Conservation (phyloP, 2,888 invertebrate genomes). For the Cerceris rybyensis region DNA sequence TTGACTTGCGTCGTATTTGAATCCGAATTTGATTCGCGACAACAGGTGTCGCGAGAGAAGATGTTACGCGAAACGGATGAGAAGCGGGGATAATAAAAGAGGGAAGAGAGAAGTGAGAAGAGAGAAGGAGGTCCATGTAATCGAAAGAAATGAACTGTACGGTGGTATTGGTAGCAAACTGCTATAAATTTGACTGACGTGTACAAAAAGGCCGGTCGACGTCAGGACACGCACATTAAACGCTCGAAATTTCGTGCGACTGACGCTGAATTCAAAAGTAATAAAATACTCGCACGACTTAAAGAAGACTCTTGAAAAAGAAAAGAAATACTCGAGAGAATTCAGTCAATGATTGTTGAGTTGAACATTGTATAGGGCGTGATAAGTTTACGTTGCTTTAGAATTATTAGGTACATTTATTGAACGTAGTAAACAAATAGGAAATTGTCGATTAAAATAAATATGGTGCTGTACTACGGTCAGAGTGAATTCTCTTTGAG, state of each 20-base stretch:
- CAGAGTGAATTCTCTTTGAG: too few relatives aligned
- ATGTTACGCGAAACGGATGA: neutral
- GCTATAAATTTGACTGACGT: constrained; percentile 27
- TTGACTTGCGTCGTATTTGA: neutral
- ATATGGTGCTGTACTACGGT: too few relatives aligned
- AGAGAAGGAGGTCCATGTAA: constrained; percentile 1
- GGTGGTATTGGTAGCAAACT: constrained; percentile 6
- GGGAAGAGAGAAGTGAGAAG: neutral
- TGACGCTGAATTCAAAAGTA: neutral
- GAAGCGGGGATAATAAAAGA: neutral
- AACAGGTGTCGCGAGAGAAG: neutral
- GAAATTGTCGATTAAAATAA: neutral
- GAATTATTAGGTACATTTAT: neutral
- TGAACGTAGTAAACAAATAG: neutral
- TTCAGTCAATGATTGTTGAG: too few relatives aligned
- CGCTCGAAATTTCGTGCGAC: constrained; percentile 4
- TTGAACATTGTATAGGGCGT: too few relatives aligned
- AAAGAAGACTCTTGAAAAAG: too few relatives aligned
- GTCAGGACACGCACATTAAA: neutral
- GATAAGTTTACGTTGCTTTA: neutral
- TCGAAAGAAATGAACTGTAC: neutral
- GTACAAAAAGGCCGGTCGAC: neutral
- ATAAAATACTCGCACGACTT: neutral
- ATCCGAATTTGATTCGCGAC: neutral
- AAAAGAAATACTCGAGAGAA: too few relatives aligned